These are phyloP conservation scores for Propithecus coquereli DNA, from an alignment of 2,113 vertebrate species.

Conservation along the genomic window DNA sequence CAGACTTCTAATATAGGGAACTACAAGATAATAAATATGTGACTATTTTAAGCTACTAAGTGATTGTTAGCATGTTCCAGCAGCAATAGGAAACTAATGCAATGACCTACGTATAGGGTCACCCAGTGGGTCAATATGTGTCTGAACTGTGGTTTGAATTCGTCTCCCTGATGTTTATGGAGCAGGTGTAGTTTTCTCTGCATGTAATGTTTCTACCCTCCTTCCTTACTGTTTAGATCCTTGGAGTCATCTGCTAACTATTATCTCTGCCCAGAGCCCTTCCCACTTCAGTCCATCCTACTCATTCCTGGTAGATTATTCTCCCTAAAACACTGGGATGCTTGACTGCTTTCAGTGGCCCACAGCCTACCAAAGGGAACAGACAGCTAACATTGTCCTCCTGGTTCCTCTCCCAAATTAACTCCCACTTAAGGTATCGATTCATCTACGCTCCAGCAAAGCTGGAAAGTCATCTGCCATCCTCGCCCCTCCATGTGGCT, in stretches of 20 bases:
- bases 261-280: not conserved
- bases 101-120: not conserved
- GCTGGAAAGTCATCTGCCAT: too few relatives aligned
- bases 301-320: not conserved
- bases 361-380: too few relatives aligned
- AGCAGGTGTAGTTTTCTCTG: not conserved
- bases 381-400: too few relatives aligned
- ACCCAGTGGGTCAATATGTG: not conserved
- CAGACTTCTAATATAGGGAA: not conserved
- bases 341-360: not conserved
- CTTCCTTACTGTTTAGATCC: not conserved
- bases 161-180: not conserved
- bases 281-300: not conserved
- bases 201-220: not conserved
- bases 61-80: too few relatives aligned
- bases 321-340: not conserved
- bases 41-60: not conserved
- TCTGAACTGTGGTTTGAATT: not conserved
- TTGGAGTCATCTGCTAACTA: not conserved
- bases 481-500: rapidly evolving
- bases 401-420: not conserved
- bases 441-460: not conserved
- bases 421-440: not conserved
- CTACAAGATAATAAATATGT: not conserved
- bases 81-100: not conserved